These are phyloP conservation scores for Drosophila siamana DNA, from an alignment of 2,888 invertebrate species.

Conservation along the genomic window DNA sequence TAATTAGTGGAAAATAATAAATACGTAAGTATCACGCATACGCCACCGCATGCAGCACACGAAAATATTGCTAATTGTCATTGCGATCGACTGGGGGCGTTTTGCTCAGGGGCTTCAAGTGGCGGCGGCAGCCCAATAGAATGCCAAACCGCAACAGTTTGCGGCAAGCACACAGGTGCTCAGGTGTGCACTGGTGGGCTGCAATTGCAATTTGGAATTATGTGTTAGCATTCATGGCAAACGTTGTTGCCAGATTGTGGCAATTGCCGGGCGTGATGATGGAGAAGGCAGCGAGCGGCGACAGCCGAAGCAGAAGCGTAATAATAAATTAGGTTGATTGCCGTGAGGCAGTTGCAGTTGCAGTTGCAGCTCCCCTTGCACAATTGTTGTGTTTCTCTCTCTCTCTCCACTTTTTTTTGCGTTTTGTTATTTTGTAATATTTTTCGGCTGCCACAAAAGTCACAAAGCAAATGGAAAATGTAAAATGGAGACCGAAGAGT, in stretches of 20 bases:
- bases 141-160: constrained; percentile 24
- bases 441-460: constrained; percentile 34
- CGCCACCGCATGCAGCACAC: constrained; percentile 22
- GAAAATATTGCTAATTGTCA: constrained; percentile 51
- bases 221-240: constrained; percentile 67
- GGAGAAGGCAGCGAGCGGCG: too few species aligned
- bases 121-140: constrained; percentile 7
- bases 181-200: constrained; percentile 10
- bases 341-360: constrained; percentile 53
- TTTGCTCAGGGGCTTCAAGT: constrained; percentile 28
- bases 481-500: constrained; percentile 25
- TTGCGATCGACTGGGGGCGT: constrained; percentile 30
- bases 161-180: constrained; percentile 26
- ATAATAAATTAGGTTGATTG: constrained; percentile 81
- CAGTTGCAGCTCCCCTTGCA: constrained; percentile 33
- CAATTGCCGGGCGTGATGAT: constrained; percentile 22
- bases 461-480: constrained; percentile 34
- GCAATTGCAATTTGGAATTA: constrained; percentile 61
- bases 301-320: constrained; percentile 19
- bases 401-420: constrained; percentile 21
- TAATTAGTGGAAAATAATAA: constrained; percentile 13
- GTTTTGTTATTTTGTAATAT: background rate
- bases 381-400: constrained; percentile 7
- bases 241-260: constrained; percentile 29
- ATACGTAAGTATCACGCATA: constrained; percentile 45